phyloP scores from a whole-genome alignment of 2,113 vertebrate genomes.

The Tupaia tana region DNA sequence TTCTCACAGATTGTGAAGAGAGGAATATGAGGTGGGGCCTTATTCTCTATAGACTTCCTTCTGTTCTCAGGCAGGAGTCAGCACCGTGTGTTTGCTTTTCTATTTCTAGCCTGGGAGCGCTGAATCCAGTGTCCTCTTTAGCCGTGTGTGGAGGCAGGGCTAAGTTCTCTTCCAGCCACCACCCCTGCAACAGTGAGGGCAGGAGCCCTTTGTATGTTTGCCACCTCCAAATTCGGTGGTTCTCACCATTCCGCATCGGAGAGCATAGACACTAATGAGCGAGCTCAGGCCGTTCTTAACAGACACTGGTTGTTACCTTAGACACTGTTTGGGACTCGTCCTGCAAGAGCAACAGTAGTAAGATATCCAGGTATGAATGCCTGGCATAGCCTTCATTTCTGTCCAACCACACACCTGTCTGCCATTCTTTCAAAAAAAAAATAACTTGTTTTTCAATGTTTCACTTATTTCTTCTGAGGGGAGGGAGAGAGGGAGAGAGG shows the following conservation, averaged over 20 bases:
- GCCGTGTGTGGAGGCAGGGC: too few species aligned
- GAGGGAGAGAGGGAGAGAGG: too few species aligned
- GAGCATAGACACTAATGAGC: background rate
- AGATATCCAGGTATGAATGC: background rate
- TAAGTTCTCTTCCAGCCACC: background rate
- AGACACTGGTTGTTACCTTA: background rate
- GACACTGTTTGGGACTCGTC: background rate
- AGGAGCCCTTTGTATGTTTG: background rate
- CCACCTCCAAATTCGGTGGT: background rate
- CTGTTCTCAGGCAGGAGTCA: background rate
- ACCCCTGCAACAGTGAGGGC: background rate
- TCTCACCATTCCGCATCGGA: background rate
- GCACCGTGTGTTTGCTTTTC: background rate
- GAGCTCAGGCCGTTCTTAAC: background rate
- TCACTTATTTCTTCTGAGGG: too few species aligned
- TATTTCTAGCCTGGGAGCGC: background rate
- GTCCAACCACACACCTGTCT: background rate
- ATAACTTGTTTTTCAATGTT: too few species aligned
- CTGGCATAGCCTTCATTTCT: accelerated
- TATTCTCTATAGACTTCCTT: accelerated
- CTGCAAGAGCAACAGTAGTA: background rate
- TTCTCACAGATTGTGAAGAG: background rate
- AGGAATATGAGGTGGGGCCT: background rate
- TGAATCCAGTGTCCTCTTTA: background rate
- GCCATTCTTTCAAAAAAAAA: background rate